Conservation (phyloP, 2,888 invertebrate species). For the Melieria omissa region DNA sequence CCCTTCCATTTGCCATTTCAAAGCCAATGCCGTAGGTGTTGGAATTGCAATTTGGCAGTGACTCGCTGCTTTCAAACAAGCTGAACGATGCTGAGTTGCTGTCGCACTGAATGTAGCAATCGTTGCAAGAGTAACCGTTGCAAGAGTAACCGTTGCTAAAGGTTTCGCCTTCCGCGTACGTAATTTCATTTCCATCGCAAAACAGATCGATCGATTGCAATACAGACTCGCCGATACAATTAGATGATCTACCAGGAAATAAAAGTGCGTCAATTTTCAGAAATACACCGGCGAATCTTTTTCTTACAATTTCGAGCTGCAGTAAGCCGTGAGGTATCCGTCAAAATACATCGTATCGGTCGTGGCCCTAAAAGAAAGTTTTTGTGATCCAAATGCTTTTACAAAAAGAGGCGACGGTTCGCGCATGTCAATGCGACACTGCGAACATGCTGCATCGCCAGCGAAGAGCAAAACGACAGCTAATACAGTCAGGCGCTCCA, state of each 20-base stretch:
- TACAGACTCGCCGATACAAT: too few species aligned
- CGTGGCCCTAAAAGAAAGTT: constrained; percentile 5
- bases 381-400: constrained; percentile 13
- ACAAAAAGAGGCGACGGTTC: neutral
- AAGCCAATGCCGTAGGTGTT: constrained; percentile 14
- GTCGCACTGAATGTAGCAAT: too few species aligned
- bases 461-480: too few species aligned
- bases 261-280: too few species aligned
- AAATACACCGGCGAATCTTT: too few species aligned
- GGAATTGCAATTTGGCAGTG: constrained; percentile 17
- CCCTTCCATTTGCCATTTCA: neutral
- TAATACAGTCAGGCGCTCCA: too few species aligned
- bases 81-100: neutral
- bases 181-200: neutral
- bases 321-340: too few species aligned
- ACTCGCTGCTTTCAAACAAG: constrained; percentile 21
- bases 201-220: too few species aligned
- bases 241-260: too few species aligned
- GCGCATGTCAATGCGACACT: neutral
- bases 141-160: neutral
- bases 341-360: neutral
- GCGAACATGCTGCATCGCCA: too few species aligned
- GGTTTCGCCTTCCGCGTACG: neutral
- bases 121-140: too few species aligned
- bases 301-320: too few species aligned